Percentiles rank a stretch among this genome's conserved stretches.
Evolutionary conservation across 2,888 invertebrate species (phyloP).

Genomic region (Teleogryllus oceanicus): DNA sequence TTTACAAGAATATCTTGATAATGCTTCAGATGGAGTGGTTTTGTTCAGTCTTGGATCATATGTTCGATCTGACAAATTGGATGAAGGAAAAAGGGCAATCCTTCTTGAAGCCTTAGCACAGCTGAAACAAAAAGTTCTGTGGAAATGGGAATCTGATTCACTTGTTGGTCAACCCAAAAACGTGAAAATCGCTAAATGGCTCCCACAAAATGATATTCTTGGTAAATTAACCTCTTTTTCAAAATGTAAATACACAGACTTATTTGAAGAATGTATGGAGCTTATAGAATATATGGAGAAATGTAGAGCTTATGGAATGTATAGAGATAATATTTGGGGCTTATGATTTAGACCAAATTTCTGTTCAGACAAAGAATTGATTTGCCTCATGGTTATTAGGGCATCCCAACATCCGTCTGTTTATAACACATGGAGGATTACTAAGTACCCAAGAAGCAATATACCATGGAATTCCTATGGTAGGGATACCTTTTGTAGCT

Average conservation of each 20-base stretch:
- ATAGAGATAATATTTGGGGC: no score
- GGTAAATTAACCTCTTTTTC: neutral
- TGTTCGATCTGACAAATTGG: neutral
- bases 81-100: neutral
- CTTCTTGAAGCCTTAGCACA: neutral
- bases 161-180: neutral
- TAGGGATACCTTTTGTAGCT: conserved; percentile 56
- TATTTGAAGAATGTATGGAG: neutral
- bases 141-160: neutral
- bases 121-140: neutral
- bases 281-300: neutral
- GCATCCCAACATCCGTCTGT: conserved; percentile 50
- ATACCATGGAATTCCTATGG: conserved; percentile 51
- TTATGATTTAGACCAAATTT: no score
- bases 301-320: no score
- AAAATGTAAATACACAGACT: neutral
- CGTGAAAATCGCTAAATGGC: neutral
- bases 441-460: conserved; percentile 52
- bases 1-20: neutral
- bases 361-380: no score
- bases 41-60: neutral
- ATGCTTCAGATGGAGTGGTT: neutral
- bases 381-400: conserved; percentile 39
- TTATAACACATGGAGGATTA: conserved; percentile 53
- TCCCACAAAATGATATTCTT: neutral